These are phyloP conservation scores for Drosophila dunni DNA, from an alignment of 1,140 invertebrate species.

Conservation along the genomic window DNA sequence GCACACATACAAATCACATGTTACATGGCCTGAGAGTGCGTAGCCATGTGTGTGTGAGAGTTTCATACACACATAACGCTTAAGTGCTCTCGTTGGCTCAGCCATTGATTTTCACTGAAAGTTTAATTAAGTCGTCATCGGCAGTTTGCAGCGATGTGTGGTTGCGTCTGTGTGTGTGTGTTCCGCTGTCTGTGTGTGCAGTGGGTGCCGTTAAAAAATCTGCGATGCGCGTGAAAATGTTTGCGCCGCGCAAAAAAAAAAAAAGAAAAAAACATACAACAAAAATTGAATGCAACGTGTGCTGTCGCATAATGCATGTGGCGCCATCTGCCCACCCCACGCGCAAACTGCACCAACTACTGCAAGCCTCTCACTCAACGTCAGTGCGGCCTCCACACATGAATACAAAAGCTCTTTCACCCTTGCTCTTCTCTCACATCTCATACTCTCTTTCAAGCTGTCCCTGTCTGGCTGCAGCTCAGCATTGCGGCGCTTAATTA, in stretches of 20 bases:
- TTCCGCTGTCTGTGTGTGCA: constrained; percentile 1
- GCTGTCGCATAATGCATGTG: constrained; percentile 27
- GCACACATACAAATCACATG: background rate
- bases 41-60: constrained; percentile 17
- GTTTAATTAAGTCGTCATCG: constrained; percentile 55
- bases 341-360: constrained; percentile 23
- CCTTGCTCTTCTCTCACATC: background rate
- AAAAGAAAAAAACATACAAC: constrained; percentile 14
- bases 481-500: constrained; percentile 72
- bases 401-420: constrained; percentile 46
- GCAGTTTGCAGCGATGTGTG: constrained; percentile 21
- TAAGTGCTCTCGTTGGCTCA: constrained; percentile 41
- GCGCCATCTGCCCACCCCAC: constrained; percentile 38
- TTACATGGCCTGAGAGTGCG: constrained; percentile 9
- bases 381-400: constrained; percentile 7
- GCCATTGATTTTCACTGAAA: constrained; percentile 51
- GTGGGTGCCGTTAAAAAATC: constrained; percentile 37
- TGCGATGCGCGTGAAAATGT: constrained; percentile 36
- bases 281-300: constrained; percentile 42
- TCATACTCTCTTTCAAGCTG: background rate
- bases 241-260: constrained; percentile 14
- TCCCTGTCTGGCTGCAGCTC: constrained; percentile 28
- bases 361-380: constrained; percentile 16
- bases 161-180: constrained; percentile 2
- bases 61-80: constrained; percentile 37